Evolutionary conservation across 2,888 invertebrate genomes (phyloP), one percentile per base, ranked within the genome.

Genomic region (Tetragonula carbonaria): DNA sequence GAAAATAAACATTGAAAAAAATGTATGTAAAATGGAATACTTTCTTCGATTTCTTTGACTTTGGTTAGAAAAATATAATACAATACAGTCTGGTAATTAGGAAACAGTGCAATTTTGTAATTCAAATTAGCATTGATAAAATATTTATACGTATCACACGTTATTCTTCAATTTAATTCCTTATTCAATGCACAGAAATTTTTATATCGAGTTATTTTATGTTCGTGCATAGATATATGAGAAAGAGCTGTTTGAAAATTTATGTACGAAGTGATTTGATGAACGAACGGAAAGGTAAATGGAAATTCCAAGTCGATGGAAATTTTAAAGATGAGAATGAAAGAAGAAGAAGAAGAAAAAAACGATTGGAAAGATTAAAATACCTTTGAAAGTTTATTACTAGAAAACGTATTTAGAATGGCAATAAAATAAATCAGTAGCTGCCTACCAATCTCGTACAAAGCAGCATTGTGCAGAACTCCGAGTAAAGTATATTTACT

Each of bases 391-490:
- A 55, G 18, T 66, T 66, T 74, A 38, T 53, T 66, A 21, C 53
- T 21, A 38, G 65, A 53, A 33, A 74, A 74, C 65, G 28, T 74
- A 74, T 74, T 65, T 65, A 53, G 65, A 53, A 74, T 23, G 65
- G 50, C 28, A 51, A 65, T 74, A 33, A 63, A 63, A 74, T 74
- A 53, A 74, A 74, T 74, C 63, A 74, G 74, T 66, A 74, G 74
- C 55, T 53, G 38, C 33, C 38, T 23, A 53, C 66, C 53, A 53
- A 74, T 66, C 53, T 55, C 38, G 18, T 55, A 74, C 65, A 74
- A 74, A 65, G 65, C 74, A 55, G 65, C 74, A 66, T 74, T 74
- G 74, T 74, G 51, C 55, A 66, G 53, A 51, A 21, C 28, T 3
- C 53, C 11, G 50, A 55, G 53, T 55, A 62, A 74, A 74, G 74